Evolutionary conservation across 2,888 invertebrate genomes (phyloP).

Genomic region (Iselma pallidipennis): DNA sequence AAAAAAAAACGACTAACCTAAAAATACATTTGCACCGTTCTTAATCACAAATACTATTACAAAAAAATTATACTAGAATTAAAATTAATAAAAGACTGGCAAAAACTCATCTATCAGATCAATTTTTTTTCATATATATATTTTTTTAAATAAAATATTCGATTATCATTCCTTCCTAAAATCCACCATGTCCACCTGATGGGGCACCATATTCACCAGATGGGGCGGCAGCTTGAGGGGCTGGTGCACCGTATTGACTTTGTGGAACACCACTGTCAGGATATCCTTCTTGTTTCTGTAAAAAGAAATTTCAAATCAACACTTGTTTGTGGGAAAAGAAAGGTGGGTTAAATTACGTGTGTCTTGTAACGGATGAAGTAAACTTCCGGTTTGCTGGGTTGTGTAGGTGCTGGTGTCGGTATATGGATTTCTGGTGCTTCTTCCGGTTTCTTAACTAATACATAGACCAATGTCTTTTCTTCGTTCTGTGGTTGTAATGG

Average conservation of each 20-base stretch:
- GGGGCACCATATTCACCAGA: conserved; percentile 68
- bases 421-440: conserved; percentile 78
- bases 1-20: conserved; percentile 1
- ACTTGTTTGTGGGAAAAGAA: background rate
- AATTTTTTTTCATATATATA: too few relatives aligned
- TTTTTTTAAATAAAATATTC: too few relatives aligned
- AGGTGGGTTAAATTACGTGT: conserved; percentile 63
- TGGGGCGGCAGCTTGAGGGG: conserved; percentile 47
- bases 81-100: conserved; percentile 26
- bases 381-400: conserved; percentile 87
- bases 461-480: conserved; percentile 87
- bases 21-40: conserved; percentile 26
- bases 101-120: too few relatives aligned
- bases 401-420: conserved; percentile 80
- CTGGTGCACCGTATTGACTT: conserved; percentile 60
- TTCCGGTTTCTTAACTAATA: conserved; percentile 86
- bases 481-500: conserved; percentile 83
- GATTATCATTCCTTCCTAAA: conserved; percentile 16
- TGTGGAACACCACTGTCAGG: conserved; percentile 53
- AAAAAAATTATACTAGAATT: conserved; percentile 18
- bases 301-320: conserved; percentile 16
- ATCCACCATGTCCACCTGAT: conserved; percentile 41
- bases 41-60: conserved; percentile 11
- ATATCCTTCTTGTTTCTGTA: conserved; percentile 53
- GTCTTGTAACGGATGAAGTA: conserved; percentile 90